Evolutionary conservation across 2,113 vertebrate genomes (phyloP).

Genomic region (Ceratotherium simum): DNA sequence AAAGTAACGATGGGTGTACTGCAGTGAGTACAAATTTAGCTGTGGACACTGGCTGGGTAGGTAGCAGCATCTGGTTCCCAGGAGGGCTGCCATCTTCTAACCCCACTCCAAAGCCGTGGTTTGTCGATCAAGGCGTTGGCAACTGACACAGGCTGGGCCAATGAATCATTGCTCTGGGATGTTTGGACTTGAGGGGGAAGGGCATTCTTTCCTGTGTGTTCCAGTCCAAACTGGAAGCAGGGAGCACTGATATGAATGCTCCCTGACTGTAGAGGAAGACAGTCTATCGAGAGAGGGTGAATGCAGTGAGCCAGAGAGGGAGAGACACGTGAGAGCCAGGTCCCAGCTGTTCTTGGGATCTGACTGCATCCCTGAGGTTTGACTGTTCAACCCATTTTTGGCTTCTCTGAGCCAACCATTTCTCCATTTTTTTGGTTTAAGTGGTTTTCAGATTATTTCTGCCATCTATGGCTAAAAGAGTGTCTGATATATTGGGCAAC

Average conservation of each 20-base stretch:
- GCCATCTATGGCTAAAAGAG: background rate
- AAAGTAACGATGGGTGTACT: background rate
- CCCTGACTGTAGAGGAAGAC: background rate
- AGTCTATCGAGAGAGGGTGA: background rate
- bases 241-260: background rate
- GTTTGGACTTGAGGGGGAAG: background rate
- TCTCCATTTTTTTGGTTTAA: background rate
- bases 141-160: background rate
- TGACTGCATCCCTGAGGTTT: background rate
- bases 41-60: too few relatives aligned
- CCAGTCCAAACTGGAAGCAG: background rate
- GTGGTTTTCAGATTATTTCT: background rate
- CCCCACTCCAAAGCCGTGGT: background rate
- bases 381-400: background rate
- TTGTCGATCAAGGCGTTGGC: background rate
- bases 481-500: background rate
- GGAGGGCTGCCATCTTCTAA: background rate
- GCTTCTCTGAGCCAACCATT: background rate
- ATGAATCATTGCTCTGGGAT: background rate
- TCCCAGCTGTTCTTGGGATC: background rate
- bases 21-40: background rate
- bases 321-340: background rate
- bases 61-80: background rate
- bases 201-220: background rate
- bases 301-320: background rate